Evolutionary conservation across 2,113 vertebrate species (phyloP).

Genomic region (Clarias gariepinus): DNA sequence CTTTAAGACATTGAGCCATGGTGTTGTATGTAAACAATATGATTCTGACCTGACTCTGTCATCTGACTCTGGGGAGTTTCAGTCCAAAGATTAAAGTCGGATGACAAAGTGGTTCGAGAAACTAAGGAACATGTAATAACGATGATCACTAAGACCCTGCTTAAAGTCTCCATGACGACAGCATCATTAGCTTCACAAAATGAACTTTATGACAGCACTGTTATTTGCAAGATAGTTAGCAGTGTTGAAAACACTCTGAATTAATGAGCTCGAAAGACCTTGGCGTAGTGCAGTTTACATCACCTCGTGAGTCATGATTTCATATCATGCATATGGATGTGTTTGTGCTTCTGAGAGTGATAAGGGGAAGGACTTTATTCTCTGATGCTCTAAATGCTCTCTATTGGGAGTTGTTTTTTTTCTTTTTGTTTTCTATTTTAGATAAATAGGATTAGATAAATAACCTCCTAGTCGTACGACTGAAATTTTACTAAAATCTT

Average conservation of each 20-base stretch:
- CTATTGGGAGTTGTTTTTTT: neutral
- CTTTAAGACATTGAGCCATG: neutral
- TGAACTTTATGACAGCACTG: neutral
- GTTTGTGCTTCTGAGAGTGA: neutral
- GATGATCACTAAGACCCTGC: neutral
- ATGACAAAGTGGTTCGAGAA: neutral
- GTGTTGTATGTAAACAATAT: neutral
- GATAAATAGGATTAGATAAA: neutral
- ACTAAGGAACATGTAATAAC: neutral
- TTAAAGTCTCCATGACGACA: neutral
- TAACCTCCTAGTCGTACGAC: no score
- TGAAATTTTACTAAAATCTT: no score
- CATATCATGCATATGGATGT: conserved; percentile 1
- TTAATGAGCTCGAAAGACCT: conserved; percentile 26
- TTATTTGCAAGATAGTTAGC: conserved; percentile 2
- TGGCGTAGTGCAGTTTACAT: neutral
- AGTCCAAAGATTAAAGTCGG: neutral
- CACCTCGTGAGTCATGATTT: neutral
- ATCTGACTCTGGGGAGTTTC: neutral
- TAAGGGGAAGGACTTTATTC: neutral
- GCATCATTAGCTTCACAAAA: conserved; percentile 2
- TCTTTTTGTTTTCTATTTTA: neutral
- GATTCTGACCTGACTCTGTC: neutral
- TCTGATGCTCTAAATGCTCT: neutral
- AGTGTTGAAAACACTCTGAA: conserved; percentile 6